Evolutionary conservation across 1,140 invertebrate species (phyloP).

Genomic region (Hirudo medicinalis): DNA sequence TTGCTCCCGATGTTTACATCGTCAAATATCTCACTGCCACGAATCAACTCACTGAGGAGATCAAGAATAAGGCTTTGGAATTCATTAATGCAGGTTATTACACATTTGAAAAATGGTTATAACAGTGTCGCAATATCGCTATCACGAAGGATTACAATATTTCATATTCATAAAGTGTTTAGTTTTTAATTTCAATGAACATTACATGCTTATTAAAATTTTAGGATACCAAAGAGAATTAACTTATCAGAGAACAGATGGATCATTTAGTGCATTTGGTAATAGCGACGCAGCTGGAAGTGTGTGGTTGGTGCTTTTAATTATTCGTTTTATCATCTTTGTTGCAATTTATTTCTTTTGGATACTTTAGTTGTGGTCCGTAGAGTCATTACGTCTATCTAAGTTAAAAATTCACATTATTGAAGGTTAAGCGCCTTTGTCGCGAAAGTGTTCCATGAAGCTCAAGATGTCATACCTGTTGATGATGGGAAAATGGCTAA

Average conservation of each 20-base stretch:
- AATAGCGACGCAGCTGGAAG: constrained; percentile 21
- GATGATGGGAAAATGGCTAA: constrained; percentile 50
- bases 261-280: constrained; percentile 25
- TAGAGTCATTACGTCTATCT: too few species aligned
- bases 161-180: too few species aligned
- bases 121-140: too few species aligned
- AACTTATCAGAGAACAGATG: constrained; percentile 22
- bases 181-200: too few species aligned
- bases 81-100: constrained; percentile 21
- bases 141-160: too few species aligned
- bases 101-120: constrained; percentile 19
- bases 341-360: too few species aligned
- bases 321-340: not conserved
- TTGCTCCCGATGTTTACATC: constrained; percentile 76
- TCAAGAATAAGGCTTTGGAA: constrained; percentile 6
- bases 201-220: not conserved
- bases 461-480: constrained; percentile 60
- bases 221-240: constrained; percentile 24
- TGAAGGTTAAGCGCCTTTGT: constrained; percentile 82
- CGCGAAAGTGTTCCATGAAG: constrained; percentile 66
- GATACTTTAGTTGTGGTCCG: too few species aligned
- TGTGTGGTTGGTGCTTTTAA: constrained; percentile 17
- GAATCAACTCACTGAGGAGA: constrained; percentile 39
- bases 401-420: constrained; percentile 15
- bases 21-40: constrained; percentile 58